phyloP scores from a whole-genome alignment of 2,113 vertebrate species.

The Suncus etruscus region DNA sequence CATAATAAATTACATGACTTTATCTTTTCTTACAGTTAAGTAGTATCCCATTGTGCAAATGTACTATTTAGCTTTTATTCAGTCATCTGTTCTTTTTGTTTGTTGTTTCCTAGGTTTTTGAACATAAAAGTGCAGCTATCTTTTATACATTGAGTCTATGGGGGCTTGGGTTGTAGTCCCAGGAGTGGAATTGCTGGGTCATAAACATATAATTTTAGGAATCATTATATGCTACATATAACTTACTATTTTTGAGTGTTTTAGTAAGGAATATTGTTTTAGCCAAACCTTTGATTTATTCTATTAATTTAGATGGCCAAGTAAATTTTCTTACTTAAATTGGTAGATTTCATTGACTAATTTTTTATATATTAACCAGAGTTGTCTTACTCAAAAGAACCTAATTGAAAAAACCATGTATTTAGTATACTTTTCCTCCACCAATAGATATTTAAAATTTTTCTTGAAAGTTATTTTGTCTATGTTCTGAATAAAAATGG shows the following conservation, averaged over 20 bases:
- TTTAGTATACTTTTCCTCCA: not conserved
- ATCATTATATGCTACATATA: not conserved
- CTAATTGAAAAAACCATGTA: not conserved
- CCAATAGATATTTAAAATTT: not conserved
- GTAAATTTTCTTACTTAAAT: not conserved
- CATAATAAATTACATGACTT: no score
- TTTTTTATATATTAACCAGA: not conserved
- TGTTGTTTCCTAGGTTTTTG: no score
- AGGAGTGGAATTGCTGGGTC: no score
- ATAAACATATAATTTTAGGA: not conserved
- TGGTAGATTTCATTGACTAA: not conserved
- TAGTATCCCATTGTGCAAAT: no score
- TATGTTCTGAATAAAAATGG: not conserved
- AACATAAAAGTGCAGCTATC: no score
- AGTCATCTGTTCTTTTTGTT: no score
- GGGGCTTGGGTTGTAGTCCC: no score
- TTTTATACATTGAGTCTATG: no score
- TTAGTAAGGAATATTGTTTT: constrained; percentile 9
- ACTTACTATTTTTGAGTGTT: not conserved
- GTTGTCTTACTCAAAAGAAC: not conserved
- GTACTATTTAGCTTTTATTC: no score
- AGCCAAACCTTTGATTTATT: not conserved
- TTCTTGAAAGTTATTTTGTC: not conserved
- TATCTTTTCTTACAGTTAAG: no score
- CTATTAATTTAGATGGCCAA: not conserved